Evolutionary conservation across 2,113 vertebrate species (phyloP).

Genomic region (Sylvicapra grimmia): DNA sequence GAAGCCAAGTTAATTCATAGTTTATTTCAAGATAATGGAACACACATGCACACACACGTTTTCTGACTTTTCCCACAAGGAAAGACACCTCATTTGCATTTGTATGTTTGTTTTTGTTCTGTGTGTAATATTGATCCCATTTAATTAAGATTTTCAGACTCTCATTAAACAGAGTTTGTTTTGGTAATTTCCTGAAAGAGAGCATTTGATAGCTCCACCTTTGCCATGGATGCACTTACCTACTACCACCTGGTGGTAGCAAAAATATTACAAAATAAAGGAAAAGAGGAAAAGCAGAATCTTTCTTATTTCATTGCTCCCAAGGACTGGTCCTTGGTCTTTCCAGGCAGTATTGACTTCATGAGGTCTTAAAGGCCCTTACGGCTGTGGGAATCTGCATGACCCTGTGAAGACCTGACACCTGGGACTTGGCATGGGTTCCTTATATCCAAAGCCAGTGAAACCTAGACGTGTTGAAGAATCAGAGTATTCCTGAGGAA

Average conservation of each 20-base stretch:
- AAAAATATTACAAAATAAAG: constrained; percentile 34
- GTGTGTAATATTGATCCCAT: background rate
- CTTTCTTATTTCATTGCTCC: background rate
- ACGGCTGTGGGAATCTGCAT: background rate
- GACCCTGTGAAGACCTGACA: background rate
- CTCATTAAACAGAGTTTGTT: constrained; percentile 31
- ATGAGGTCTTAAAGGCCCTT: background rate
- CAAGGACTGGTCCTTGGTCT: background rate
- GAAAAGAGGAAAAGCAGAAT: background rate
- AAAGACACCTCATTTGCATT: constrained; percentile 17
- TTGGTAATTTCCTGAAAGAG: constrained; percentile 35
- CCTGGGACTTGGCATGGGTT: background rate
- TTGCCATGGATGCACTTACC: background rate
- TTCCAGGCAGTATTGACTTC: background rate
- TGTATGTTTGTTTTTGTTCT: constrained; percentile 38
- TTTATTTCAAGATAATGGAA: background rate
- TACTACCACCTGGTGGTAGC: constrained; percentile 51
- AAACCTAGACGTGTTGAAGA: background rate
- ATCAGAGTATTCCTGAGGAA: background rate
- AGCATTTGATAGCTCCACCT: background rate
- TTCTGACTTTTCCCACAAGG: background rate
- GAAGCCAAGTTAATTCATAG: background rate
- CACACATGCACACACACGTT: background rate
- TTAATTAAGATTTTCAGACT: constrained; percentile 48
- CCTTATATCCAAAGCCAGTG: background rate